These are phyloP conservation scores for Oscheius sp. DNA, from an alignment of 1,140 invertebrate species.

Conservation along the genomic window DNA sequence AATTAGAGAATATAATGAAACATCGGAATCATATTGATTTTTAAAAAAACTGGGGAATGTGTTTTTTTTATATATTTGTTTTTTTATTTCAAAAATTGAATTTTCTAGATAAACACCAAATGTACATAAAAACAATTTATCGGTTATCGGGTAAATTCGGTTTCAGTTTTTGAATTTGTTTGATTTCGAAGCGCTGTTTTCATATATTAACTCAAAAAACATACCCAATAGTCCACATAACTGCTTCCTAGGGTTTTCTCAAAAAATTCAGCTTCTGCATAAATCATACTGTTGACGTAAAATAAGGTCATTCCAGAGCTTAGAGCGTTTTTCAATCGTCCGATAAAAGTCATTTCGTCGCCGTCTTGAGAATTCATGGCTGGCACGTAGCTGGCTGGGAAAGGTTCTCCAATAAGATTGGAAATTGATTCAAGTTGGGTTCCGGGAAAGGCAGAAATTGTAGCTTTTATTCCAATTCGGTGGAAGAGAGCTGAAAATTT, in stretches of 20 bases:
- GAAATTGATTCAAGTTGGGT: background rate
- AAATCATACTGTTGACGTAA: background rate
- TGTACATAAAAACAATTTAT: too few relatives aligned
- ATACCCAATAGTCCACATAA: background rate
- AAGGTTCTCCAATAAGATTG: slow-evolving; percentile 1
- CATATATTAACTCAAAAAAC: too few relatives aligned
- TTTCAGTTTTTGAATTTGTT: too few relatives aligned
- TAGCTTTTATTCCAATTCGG: background rate
- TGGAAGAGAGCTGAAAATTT: background rate
- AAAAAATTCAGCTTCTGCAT: background rate
- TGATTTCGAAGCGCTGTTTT: too few relatives aligned
- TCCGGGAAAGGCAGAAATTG: background rate
- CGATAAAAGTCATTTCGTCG: background rate
- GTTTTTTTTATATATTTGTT: too few relatives aligned
- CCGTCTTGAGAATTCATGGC: background rate
- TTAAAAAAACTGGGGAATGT: too few relatives aligned
- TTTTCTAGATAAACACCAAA: too few relatives aligned
- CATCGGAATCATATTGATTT: too few relatives aligned
- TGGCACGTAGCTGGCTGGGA: slow-evolving; percentile 14
- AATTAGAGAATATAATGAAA: too few relatives aligned
- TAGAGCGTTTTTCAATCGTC: background rate
- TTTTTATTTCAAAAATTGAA: too few relatives aligned
- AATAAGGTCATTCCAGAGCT: background rate
- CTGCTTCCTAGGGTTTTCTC: background rate
- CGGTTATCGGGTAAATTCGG: too few relatives aligned